Base-by-base conservation (phyloP, 2,888 invertebrate genomes). In the Pachliopta kotzebuea region DNA sequence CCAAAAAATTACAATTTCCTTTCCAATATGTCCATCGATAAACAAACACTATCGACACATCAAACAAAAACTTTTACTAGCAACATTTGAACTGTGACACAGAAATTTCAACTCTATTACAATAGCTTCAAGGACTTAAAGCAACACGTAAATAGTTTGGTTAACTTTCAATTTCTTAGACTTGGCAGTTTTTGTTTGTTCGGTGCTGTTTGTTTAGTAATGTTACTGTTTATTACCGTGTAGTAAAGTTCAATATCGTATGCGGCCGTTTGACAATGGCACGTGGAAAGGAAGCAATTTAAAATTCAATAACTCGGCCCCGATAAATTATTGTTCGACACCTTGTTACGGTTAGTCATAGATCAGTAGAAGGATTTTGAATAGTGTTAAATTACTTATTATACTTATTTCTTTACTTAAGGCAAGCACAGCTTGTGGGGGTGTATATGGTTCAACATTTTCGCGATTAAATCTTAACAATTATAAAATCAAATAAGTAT, bases 301-400 rank as follows among this genome's bases (percentile, higher is more conserved):
- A 81, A 81, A 81, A 83, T 85, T 84, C 85, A 84, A 84, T 86
- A 86, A 80, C 65, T 67, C 70, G 74, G 74, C 72, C 73, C 76
- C 82, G 74, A 86, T 84, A 85, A 83, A 82, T 83, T 85, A 83
- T 76, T 77, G 74, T 80, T 86, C 84, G 82, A 84, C 87, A 85
- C 85, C 81, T 86, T 78, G 80, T 83, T 80, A 77, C 62, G 67
- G 69, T 70, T 66, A 18, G 70, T 63, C 81, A 85, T 59, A 85
- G 85, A 85, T 45, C 80, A 84, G 37, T 20, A 9, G n/a, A 26
- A 37, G 37, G 14, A 37, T 3, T 14, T 14, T 37, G 11, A 14
- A 37, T 11, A 1, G 4, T 1, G 11, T 37, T 14, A 37, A 37
- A 37, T 0, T 37, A 37, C 11, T 37, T 37, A 11, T 8, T 31